These are phyloP conservation scores for Tricholaema leucomelas DNA, from an alignment of 2,113 vertebrate genomes.

Conservation along the genomic window DNA sequence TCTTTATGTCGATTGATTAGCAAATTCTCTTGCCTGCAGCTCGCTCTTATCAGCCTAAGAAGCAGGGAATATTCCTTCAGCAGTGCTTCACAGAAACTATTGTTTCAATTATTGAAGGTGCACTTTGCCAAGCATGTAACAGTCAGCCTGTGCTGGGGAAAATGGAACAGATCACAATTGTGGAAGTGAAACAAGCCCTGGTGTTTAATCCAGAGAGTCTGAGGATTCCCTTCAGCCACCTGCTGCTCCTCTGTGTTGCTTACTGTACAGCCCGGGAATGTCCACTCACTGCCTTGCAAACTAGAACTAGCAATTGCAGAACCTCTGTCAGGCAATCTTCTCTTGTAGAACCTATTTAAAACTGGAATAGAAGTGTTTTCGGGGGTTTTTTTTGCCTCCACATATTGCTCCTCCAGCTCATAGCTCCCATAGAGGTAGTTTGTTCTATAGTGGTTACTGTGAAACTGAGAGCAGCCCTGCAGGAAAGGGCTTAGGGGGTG, in stretches of 20 bases:
- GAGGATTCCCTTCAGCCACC: background rate
- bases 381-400: background rate
- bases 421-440: background rate
- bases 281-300: background rate
- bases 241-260: background rate
- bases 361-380: background rate
- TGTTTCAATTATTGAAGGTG: background rate
- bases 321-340: background rate
- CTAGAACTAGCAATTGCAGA: background rate
- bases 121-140: background rate
- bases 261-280: background rate
- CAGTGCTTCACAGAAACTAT: background rate
- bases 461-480: too few species aligned
- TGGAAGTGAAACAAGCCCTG: background rate
- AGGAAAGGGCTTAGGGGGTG: too few species aligned
- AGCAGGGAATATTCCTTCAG: background rate
- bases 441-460: background rate
- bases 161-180: background rate
- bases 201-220: background rate
- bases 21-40: background rate
- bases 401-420: fast-evolving
- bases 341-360: background rate
- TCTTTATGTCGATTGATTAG: background rate
- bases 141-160: background rate
- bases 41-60: background rate